Conservation (phyloP, 2,888 invertebrate species). For the Andrena marginata region DNA sequence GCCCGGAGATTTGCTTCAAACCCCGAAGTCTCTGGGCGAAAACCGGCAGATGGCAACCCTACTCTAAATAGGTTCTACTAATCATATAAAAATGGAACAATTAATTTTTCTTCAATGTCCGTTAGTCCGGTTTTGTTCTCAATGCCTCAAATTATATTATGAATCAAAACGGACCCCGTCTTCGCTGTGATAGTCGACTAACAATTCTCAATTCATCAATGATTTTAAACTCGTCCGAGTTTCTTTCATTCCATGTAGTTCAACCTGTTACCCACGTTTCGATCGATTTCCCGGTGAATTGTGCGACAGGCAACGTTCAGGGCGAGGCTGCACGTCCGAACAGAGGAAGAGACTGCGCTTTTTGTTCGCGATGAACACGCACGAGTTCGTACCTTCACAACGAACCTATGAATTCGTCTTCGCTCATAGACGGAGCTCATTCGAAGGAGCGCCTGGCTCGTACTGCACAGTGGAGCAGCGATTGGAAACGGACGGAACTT, state of each 20-base stretch:
- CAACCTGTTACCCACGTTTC: neutral
- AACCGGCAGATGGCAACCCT: too few relatives aligned
- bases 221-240: neutral
- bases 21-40: too few relatives aligned
- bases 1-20: too few relatives aligned
- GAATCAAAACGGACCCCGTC: too few relatives aligned
- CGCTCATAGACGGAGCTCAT: neutral
- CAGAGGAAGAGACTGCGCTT: neutral
- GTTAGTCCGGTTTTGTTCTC: too few relatives aligned
- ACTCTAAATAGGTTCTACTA: too few relatives aligned
- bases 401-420: neutral
- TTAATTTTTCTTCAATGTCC: too few relatives aligned
- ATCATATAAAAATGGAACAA: too few relatives aligned
- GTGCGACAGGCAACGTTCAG: neutral
- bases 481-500: constrained; percentile 34
- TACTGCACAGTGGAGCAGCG: constrained; percentile 38
- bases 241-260: neutral
- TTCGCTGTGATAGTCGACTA: too few relatives aligned
- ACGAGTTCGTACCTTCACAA: neutral
- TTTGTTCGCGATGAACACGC: neutral
- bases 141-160: too few relatives aligned
- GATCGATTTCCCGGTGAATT: neutral
- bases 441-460: constrained; percentile 10
- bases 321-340: neutral
- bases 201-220: too few relatives aligned